phyloP scores from a whole-genome alignment of 2,888 invertebrate species.

The Operophtera brumata region DNA sequence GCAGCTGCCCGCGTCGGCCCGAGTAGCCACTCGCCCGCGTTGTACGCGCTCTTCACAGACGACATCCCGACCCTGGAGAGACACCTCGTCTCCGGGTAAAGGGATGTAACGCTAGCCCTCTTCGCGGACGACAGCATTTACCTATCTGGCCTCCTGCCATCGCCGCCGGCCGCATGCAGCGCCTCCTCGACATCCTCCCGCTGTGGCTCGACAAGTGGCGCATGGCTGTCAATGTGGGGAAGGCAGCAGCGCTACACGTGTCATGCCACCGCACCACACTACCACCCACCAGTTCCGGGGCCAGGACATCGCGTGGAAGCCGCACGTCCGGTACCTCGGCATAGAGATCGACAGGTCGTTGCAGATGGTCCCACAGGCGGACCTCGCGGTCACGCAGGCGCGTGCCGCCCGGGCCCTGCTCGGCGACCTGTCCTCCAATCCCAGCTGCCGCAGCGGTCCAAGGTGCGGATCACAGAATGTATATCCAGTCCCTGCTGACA shows the following conservation, averaged over 20 bases:
- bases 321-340: too few relatives aligned
- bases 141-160: neutral
- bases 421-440: too few relatives aligned
- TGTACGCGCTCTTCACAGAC: constrained; percentile 29
- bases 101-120: constrained; percentile 4
- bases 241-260: constrained; percentile 17
- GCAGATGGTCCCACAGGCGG: too few relatives aligned
- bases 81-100: neutral
- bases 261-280: neutral
- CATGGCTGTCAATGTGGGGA: constrained; percentile 27
- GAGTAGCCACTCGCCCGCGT: constrained; percentile 22
- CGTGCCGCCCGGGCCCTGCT: too few relatives aligned
- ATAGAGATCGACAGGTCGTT: too few relatives aligned
- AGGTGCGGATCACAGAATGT: too few relatives aligned
- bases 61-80: constrained; percentile 25
- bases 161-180: neutral
- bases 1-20: constrained; percentile 1
- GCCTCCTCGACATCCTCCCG: constrained; percentile 28
- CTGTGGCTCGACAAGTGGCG: constrained; percentile 21
- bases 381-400: too few relatives aligned
- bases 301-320: constrained; percentile 16
- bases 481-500: too few relatives aligned
- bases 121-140: constrained; percentile 9
- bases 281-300: constrained; percentile 8
- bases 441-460: too few relatives aligned